Evolutionary conservation across 1,140 invertebrate genomes (phyloP), one percentile per base, ranked within the genome.

Genomic region (Temnothorax longispinosus): DNA sequence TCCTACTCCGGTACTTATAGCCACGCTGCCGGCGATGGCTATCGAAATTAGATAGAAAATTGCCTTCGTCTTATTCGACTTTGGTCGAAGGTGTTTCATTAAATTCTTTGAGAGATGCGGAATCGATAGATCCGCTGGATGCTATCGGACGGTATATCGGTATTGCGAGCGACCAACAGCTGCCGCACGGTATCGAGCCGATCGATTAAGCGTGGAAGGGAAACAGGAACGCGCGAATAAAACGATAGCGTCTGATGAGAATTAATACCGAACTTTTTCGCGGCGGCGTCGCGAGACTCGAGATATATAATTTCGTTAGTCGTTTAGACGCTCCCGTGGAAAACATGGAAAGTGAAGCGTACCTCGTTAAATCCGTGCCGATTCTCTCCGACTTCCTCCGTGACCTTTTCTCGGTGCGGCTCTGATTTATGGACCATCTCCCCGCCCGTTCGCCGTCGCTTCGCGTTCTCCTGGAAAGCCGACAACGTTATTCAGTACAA

Each of bases 41-140:
- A 84, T 84, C 80, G 80, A 74, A 84, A 84, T 84, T 84, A 84
- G 80, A 84, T 84, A 75, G 80, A 75, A 84, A 84, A 84, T 84
- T 84, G 80, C 80, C 80, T 75, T 44, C 41, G 69, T 62, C 80
- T 74, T 60, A 47, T 84, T 75, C 56, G 69, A 74, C 21, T 82
- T 72, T 27, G 21, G 69, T 8, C 35, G 54, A 15, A n/a, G 69
- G 69, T 27, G 27, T 84, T 84, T 75, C 80, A 84, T 84, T 84
- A 84, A 84, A 84, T 84, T 84, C 80, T 60, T 50, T 13, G 69
- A 27, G 41, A 84, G 80, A 84, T 47, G 69, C 67, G 80, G 54
- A 84, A 84, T 84, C 80, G 80, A 84, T 84, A 75, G 80, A 84
- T 84, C 54, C 52, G 35, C 65, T 35, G 65, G 60, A 62, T 71